Percentiles rank a stretch among this genome's conserved stretches.
These are phyloP conservation scores for Argyresthia goedartella DNA, from an alignment of 2,888 invertebrate genomes.

Conservation along the genomic window DNA sequence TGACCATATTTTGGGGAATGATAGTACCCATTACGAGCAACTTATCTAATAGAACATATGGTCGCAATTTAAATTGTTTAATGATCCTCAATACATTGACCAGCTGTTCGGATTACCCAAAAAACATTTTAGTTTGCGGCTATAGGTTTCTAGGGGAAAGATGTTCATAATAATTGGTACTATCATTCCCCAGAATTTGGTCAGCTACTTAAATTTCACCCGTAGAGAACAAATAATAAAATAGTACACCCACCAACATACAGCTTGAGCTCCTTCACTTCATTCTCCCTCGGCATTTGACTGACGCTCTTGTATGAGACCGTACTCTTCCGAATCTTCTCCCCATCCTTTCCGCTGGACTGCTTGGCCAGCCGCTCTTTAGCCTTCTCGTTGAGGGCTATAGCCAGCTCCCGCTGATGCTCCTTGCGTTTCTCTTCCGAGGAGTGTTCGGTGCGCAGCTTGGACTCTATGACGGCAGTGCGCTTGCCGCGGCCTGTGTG, in stretches of 20 bases:
- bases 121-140: too few species aligned
- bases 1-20: too few species aligned
- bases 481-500: slow-evolving; percentile 80
- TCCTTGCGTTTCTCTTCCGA: slow-evolving; percentile 97
- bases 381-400: slow-evolving; percentile 92
- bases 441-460: slow-evolving; percentile 93
- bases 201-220: too few species aligned
- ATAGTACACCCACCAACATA: slow-evolving; percentile 84
- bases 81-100: too few species aligned
- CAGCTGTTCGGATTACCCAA: too few species aligned
- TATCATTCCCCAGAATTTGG: too few species aligned
- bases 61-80: too few species aligned
- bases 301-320: slow-evolving; percentile 93
- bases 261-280: slow-evolving; percentile 93
- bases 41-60: too few species aligned
- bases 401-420: slow-evolving; percentile 95
- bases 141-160: too few species aligned
- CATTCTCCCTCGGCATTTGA: slow-evolving; percentile 94
- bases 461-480: slow-evolving; percentile 93
- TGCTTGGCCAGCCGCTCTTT: slow-evolving; percentile 92
- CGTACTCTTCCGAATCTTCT: slow-evolving; percentile 93
- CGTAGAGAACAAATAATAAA: too few species aligned
- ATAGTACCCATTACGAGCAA: too few species aligned
- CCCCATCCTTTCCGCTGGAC: slow-evolving; percentile 85
- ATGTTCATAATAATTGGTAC: too few species aligned